Evolutionary conservation across 2,113 vertebrate species (phyloP), one percentile per base, ranked within the genome.

Genomic region (Regulus satrapa): DNA sequence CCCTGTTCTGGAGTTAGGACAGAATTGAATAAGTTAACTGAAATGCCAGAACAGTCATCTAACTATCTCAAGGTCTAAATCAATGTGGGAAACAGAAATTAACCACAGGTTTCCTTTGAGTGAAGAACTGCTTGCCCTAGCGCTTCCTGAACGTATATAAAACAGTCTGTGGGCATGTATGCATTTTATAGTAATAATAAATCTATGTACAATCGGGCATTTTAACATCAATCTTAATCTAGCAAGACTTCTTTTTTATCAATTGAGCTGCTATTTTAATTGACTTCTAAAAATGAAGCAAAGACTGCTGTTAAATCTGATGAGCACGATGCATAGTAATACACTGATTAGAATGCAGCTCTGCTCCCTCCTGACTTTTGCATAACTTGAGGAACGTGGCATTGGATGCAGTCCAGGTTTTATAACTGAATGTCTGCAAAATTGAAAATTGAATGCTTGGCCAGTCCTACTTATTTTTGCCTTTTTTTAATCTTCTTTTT

Each of bases 141-240:
- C 2, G 0, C 82, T 95, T 96, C 68, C 72, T 64, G 43, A 55
- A 81, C n/a, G 20, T 92, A 34, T 34, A 90, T 96, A 75, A 88
- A 96, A 90, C 63, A 88, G 43, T 92, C 72, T 43, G 51, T 77
- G 81, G 76, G 29, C 76, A 81, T 63, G 75, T 93, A 80, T 93
- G 56, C 82, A 71, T 84, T 96, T 96, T 95, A 64, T 94, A 90
- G 95, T 94, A 94, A 93, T 88, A 95, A 93, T 94, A 96, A 94
- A 96, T 96, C 93, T 83, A 81, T 92, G 88, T 94, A 95, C 75
- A 94, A 88, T 88, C 92, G 93, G 93, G 79, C 79, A 86, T 94
- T 93, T 96, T 93, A 92, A 71, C 90, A 96, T 97, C 89, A 94
- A 80, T 96, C 95, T 96, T 94, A 90, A 96, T 96, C 92, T 95